Evolutionary conservation across 2,888 invertebrate species (phyloP).

Genomic region (Sarcophaga subvicina): DNA sequence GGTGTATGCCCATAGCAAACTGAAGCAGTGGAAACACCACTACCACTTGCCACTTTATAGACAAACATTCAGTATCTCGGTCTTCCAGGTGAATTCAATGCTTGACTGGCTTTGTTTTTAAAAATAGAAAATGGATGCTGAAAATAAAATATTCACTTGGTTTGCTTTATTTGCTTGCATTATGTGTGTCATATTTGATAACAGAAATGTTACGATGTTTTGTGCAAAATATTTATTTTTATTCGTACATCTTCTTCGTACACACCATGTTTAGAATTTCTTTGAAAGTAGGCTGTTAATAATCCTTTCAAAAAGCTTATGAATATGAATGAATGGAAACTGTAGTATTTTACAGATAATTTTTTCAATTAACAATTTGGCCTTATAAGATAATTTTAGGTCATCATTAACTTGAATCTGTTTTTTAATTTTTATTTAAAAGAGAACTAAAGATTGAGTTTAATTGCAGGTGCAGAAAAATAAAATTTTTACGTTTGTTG

Average conservation of each 20-base stretch:
- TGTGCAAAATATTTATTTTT: neutral
- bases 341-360: no score
- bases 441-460: no score
- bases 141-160: constrained; percentile 1
- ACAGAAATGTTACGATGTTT: neutral
- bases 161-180: constrained; percentile 23
- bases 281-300: no score
- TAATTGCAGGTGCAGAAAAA: no score
- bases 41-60: neutral
- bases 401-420: no score
- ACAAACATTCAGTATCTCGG: neutral
- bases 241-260: no score
- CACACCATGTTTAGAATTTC: no score
- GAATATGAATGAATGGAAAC: no score
- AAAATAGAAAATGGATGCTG: neutral
- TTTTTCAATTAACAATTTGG: neutral
- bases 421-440: no score
- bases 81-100: constrained; percentile 31
- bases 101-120: neutral
- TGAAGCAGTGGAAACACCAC: constrained; percentile 1
- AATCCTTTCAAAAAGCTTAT: no score
- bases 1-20: neutral
- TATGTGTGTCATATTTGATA: constrained; percentile 62
- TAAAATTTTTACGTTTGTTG: no score
- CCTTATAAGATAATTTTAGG: neutral